A percentile compares a stretch with the other conserved stretches of the same genome.
phyloP scores from a whole-genome alignment of 2,888 invertebrate species.

The Diaprepes abbreviatus region DNA sequence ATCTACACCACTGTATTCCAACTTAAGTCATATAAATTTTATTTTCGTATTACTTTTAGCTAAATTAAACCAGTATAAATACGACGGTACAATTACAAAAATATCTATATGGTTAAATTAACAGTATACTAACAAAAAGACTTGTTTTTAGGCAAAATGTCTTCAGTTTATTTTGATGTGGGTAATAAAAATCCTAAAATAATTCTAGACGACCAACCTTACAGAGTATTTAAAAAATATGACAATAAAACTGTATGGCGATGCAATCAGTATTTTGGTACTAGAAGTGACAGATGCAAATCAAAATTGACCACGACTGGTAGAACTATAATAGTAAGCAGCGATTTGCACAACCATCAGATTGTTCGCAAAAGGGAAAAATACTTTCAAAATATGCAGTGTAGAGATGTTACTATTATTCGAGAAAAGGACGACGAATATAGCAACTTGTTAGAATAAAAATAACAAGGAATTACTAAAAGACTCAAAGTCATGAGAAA shows the following conservation, averaged over 20 bases:
- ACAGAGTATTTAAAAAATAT: slow-evolving; percentile 43
- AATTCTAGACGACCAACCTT: slow-evolving; percentile 48
- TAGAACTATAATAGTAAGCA: slow-evolving; percentile 41
- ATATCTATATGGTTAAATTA: no score
- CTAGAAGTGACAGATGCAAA: slow-evolving; percentile 48
- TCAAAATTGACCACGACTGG: slow-evolving; percentile 51
- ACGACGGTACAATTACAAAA: no score
- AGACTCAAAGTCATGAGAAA: no score
- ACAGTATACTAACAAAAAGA: not conserved
- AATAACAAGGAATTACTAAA: no score
- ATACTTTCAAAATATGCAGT: slow-evolving; percentile 48
- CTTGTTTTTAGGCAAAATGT: slow-evolving; percentile 34
- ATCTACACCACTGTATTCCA: no score
- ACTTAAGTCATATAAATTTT: no score
- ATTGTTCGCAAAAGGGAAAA: slow-evolving; percentile 27
- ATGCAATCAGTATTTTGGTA: slow-evolving; percentile 48
- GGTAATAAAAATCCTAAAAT: slow-evolving; percentile 54
- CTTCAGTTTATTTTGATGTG: slow-evolving; percentile 48
- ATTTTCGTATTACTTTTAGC: no score
- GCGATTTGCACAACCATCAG: slow-evolving; percentile 52
- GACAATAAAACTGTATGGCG: slow-evolving; percentile 51
- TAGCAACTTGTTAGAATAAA: slow-evolving; percentile 23
- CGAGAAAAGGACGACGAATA: slow-evolving; percentile 34
- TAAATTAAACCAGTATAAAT: no score
- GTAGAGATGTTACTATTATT: slow-evolving; percentile 47